Percentiles rank a stretch among this genome's conserved stretches.
Evolutionary conservation across 2,888 invertebrate genomes (phyloP).

Genomic region (Zaprionus lineosus): DNA sequence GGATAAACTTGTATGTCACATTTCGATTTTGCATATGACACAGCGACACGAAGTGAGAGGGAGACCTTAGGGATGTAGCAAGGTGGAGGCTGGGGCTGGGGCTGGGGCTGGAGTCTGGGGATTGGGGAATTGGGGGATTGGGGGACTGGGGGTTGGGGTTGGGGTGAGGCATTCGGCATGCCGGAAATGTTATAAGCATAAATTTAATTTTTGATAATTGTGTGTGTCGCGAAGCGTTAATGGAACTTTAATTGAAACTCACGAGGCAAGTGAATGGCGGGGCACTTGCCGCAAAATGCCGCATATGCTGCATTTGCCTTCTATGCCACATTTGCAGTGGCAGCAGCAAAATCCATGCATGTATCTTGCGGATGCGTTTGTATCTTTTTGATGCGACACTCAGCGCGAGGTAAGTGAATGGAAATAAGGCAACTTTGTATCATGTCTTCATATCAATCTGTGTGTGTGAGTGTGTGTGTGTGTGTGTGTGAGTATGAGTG

Average conservation of each 20-base stretch:
- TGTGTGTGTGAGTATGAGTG: conserved; percentile 11
- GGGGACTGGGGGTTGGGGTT: not conserved
- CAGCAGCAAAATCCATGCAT: conserved; percentile 18
- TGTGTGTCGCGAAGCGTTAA: conserved; percentile 78
- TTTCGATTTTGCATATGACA: conserved; percentile 49
- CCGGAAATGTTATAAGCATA: conserved; percentile 77
- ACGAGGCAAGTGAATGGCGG: conserved; percentile 35
- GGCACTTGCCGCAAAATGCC: no score
- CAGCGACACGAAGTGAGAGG: no score
- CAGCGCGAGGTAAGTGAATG: conserved; percentile 9
- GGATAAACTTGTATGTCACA: conserved; percentile 35
- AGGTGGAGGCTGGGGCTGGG: no score
- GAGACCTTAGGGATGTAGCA: no score
- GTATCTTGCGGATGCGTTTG: conserved; percentile 34
- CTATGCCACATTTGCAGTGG: not conserved
- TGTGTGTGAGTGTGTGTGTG: conserved; percentile 2
- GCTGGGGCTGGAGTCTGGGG: no score
- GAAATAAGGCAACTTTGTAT: conserved; percentile 41
- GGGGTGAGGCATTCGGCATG: conserved; percentile 34
- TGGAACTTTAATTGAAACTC: conserved; percentile 76
- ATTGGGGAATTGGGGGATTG: not conserved
- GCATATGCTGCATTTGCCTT: no score
- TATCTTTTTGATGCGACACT: conserved; percentile 38
- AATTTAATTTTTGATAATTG: conserved; percentile 75
- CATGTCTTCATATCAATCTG: conserved; percentile 46